Evolutionary conservation across 2,797 vertebrate genomes (phyloP).

Genomic region (Harpagifer antarcticus): DNA sequence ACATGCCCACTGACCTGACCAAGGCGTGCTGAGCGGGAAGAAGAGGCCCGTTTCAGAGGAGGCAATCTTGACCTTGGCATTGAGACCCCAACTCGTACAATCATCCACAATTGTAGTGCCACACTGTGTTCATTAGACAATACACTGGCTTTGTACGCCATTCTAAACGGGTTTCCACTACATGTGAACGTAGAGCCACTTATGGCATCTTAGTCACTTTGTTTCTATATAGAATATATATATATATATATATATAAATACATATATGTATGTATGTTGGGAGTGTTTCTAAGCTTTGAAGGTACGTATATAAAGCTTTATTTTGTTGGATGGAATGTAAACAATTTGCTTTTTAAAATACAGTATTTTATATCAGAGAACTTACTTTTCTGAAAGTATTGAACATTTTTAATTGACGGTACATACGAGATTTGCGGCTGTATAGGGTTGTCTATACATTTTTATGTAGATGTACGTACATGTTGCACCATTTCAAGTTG

Average conservation of each 20-base stretch:
- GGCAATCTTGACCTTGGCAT: constrained; percentile 82
- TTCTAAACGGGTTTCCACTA: constrained; percentile 88
- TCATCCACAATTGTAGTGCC: constrained; percentile 87
- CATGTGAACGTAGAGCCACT: constrained; percentile 86
- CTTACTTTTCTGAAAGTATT: constrained; percentile 87
- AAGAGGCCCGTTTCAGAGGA: constrained; percentile 32
- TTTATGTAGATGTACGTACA: constrained; percentile 81
- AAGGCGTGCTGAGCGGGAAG: constrained; percentile 89
- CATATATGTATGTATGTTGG: constrained; percentile 74
- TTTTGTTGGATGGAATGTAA: constrained; percentile 88
- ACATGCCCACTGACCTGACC: constrained; percentile 91
- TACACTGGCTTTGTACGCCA: constrained; percentile 78
- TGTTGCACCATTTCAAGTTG: constrained; percentile 79
- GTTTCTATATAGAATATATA: constrained; percentile 82
- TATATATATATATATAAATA: too few relatives aligned
- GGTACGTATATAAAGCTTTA: constrained; percentile 87
- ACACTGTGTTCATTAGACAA: constrained; percentile 86
- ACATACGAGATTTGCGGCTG: constrained; percentile 91
- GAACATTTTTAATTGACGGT: constrained; percentile 83
- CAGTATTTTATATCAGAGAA: constrained; percentile 90
- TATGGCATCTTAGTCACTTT: constrained; percentile 86
- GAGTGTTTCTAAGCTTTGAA: constrained; percentile 85
- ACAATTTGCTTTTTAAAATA: constrained; percentile 82
- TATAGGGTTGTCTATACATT: constrained; percentile 92
- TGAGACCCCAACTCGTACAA: constrained; percentile 84